Percentiles rank a stretch among this genome's conserved stretches.
These are phyloP conservation scores for Baccha elongata DNA, from an alignment of 2,888 invertebrate species.

Conservation along the genomic window DNA sequence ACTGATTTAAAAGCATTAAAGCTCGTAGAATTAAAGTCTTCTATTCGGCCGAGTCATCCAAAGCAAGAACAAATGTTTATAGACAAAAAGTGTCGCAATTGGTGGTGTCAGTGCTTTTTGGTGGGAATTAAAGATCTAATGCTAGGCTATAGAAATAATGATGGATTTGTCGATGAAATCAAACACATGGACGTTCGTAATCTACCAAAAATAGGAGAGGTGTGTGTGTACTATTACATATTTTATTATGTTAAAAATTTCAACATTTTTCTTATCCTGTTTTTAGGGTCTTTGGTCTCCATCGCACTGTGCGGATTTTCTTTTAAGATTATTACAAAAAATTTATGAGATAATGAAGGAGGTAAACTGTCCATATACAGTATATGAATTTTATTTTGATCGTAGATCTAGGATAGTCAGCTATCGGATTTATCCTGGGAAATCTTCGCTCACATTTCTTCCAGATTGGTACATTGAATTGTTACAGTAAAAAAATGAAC, in stretches of 20 bases:
- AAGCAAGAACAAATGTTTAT: neutral
- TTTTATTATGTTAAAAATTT: neutral
- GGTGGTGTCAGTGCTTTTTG: neutral
- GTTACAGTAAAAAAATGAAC: too few relatives aligned
- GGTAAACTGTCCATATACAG: neutral
- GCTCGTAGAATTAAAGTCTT: neutral
- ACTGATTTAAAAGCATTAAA: neutral
- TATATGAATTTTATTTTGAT: neutral
- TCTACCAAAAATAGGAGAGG: neutral
- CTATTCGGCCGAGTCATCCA: neutral
- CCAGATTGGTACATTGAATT: neutral
- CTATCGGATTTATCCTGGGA: neutral
- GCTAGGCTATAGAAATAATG: neutral
- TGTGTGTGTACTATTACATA: too few relatives aligned
- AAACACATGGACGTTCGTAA: neutral
- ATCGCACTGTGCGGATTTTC: neutral
- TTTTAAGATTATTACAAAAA: neutral
- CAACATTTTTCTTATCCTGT: neutral
- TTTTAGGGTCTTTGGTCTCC: neutral
- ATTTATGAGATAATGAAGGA: neutral
- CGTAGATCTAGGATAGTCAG: neutral
- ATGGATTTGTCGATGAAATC: neutral
- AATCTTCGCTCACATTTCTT: neutral
- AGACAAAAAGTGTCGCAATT: neutral
- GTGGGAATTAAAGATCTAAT: neutral